phyloP scores from a whole-genome alignment of 2,888 invertebrate species.

The Nymphalis c-album region DNA sequence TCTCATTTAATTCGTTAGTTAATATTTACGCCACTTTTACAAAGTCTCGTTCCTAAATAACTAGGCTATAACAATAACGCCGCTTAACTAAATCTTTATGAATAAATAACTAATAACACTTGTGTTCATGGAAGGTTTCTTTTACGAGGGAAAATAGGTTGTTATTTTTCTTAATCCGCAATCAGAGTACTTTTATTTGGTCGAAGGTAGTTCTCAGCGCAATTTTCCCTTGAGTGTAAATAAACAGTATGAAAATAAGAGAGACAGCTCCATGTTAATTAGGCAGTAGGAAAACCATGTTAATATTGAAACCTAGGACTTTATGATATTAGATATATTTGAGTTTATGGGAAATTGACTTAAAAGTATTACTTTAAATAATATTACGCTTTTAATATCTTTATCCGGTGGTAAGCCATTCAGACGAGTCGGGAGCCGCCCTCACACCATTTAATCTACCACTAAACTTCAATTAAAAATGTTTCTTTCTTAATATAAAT shows the following conservation, averaged over 20 bases:
- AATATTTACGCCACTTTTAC: too few species aligned
- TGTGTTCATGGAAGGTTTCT: constrained; percentile 27
- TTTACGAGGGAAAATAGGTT: constrained; percentile 33
- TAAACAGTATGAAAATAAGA: constrained; percentile 62
- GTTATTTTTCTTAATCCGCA: constrained; percentile 52
- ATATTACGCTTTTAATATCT: too few species aligned
- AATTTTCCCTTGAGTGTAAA: constrained; percentile 58
- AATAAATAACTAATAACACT: constrained; percentile 31
- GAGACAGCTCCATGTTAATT: constrained; percentile 64
- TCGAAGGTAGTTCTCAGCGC: constrained; percentile 50
- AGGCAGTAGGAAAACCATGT: constrained; percentile 43
- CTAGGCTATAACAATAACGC: constrained; percentile 8
- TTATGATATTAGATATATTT: too few species aligned
- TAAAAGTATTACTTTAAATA: too few species aligned
- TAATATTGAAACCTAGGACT: background rate
- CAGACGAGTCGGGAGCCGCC: too few species aligned
- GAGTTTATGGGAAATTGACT: too few species aligned
- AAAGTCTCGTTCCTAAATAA: background rate
- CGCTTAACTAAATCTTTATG: constrained; percentile 3
- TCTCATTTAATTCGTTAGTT: too few species aligned
- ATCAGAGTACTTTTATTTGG: constrained; percentile 45
- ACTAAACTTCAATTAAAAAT: too few species aligned
- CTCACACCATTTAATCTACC: too few species aligned
- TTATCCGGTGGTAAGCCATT: too few species aligned
- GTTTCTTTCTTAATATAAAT: too few species aligned